phyloP scores from a whole-genome alignment of 2,797 vertebrate species.

The Sebastes flavidus region DNA sequence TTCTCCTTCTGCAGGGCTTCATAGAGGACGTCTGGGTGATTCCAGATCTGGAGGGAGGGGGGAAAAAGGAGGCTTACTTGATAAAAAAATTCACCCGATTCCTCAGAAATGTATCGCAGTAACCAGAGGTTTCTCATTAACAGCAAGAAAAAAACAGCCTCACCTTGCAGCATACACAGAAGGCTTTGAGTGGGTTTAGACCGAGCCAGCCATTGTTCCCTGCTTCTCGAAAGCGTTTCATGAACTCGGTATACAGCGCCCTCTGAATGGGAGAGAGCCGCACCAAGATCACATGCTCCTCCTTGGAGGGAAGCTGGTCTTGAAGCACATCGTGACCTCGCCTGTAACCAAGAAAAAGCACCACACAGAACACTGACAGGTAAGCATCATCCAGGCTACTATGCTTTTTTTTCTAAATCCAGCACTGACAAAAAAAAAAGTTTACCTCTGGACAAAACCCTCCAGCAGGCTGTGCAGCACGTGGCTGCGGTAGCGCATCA shows the following conservation, averaged over 20 bases:
- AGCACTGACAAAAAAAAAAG: conserved; percentile 68
- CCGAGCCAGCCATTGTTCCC: conserved; percentile 98
- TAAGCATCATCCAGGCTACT: not conserved
- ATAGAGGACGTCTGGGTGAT: conserved; percentile 97
- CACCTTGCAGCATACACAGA: conserved; percentile 99
- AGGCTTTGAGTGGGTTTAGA: conserved; percentile 97
- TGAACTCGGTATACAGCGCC: conserved; percentile 96
- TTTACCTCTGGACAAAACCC: conserved; percentile 97
- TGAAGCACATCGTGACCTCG: conserved; percentile 95
- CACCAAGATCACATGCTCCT: conserved; percentile 96
- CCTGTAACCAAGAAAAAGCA: conserved; percentile 70
- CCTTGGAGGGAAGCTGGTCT: conserved; percentile 92
- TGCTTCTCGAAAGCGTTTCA: conserved; percentile 96
- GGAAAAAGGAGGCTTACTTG: not conserved
- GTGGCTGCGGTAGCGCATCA: conserved; percentile 98
- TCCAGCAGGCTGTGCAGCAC: conserved; percentile 97
- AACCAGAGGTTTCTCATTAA: not conserved
- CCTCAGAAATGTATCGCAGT: not conserved
- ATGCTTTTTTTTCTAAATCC: conserved; percentile 78
- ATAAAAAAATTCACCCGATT: not conserved
- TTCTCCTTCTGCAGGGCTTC: conserved; percentile 97
- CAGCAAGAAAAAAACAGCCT: conserved; percentile 3
- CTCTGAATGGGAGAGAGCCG: conserved; percentile 94
- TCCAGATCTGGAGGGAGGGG: conserved; percentile 91
- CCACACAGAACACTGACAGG: not conserved